Conservation (phyloP, 2,797 vertebrate genomes). For the Leuciscus waleckii region DNA sequence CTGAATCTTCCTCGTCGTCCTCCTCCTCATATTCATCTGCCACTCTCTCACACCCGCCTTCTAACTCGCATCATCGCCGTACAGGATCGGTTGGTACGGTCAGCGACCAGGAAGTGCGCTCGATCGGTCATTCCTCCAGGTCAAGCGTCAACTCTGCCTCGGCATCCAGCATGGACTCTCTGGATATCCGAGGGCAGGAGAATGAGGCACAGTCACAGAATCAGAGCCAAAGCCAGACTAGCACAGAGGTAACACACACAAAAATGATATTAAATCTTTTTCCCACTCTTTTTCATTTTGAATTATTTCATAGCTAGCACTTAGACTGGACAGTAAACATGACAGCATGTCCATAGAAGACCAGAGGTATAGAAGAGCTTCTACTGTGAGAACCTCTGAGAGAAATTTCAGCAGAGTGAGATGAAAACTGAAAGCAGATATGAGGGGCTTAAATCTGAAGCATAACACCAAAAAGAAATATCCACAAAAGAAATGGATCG, state of each 20-base stretch:
- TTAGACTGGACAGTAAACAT: not conserved
- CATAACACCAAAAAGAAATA: not conserved
- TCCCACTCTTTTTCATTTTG: not conserved
- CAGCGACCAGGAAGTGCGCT: constrained; percentile 86
- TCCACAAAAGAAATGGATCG: not conserved
- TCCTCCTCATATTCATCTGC: constrained; percentile 74
- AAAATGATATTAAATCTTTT: not conserved
- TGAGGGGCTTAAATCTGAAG: constrained; percentile 19
- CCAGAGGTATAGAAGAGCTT: not conserved
- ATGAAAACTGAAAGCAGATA: constrained; percentile 37
- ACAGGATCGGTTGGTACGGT: constrained; percentile 91
- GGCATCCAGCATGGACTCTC: constrained; percentile 87
- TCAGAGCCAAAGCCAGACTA: constrained; percentile 77
- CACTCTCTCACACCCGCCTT: constrained; percentile 67
- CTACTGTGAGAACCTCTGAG: constrained; percentile 1
- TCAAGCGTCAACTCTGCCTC: constrained; percentile 84
- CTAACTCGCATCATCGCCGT: constrained; percentile 85
- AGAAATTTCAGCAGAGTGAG: constrained; percentile 16
- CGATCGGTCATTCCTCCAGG: constrained; percentile 83
- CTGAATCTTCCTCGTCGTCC: constrained; percentile 77
- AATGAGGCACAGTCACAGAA: constrained; percentile 67
- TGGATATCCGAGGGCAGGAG: constrained; percentile 86
- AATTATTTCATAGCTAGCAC: not conserved
- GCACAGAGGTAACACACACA: constrained; percentile 75
- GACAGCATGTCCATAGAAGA: not conserved